Conservation (phyloP, 2,888 invertebrate species). For the Deilephila elpenor region DNA sequence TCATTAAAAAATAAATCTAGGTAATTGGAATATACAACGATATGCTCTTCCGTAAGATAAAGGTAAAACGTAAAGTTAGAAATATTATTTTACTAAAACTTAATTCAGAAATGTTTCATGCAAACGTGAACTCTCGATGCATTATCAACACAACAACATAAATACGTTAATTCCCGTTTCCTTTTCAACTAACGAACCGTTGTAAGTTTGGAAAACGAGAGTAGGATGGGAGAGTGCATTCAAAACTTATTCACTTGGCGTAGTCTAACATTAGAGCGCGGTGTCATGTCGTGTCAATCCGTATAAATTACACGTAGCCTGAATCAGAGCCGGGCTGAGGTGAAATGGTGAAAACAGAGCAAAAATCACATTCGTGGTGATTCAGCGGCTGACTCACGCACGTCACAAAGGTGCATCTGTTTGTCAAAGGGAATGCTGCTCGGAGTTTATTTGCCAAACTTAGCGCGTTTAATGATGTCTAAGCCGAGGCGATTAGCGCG, state of each 20-base stretch:
- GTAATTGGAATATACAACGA: no score
- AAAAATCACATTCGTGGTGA: conserved; percentile 50
- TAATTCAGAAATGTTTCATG: no score
- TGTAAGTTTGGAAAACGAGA: background rate
- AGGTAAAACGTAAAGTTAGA: no score
- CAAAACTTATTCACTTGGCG: conserved; percentile 23
- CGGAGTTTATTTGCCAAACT: background rate
- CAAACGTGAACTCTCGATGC: background rate
- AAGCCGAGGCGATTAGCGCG: conserved; percentile 62
- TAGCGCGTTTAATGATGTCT: conserved; percentile 47
- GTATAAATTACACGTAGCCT: conserved; percentile 36
- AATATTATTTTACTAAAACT: no score
- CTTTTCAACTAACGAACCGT: background rate
- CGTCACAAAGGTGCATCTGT: conserved; percentile 29
- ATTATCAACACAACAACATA: background rate
- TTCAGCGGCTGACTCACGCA: conserved; percentile 52
- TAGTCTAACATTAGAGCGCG: conserved; percentile 43
- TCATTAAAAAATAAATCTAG: no score
- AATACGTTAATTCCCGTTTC: conserved; percentile 11
- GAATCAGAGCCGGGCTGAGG: conserved; percentile 52
- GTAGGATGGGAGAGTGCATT: background rate
- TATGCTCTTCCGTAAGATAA: no score
- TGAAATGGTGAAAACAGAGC: conserved; percentile 53
- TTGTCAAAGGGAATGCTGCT: conserved; percentile 13
- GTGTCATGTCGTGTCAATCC: conserved; percentile 37